Conservation (phyloP, 2,797 vertebrate species). For the Muscicapa comitata region DNA sequence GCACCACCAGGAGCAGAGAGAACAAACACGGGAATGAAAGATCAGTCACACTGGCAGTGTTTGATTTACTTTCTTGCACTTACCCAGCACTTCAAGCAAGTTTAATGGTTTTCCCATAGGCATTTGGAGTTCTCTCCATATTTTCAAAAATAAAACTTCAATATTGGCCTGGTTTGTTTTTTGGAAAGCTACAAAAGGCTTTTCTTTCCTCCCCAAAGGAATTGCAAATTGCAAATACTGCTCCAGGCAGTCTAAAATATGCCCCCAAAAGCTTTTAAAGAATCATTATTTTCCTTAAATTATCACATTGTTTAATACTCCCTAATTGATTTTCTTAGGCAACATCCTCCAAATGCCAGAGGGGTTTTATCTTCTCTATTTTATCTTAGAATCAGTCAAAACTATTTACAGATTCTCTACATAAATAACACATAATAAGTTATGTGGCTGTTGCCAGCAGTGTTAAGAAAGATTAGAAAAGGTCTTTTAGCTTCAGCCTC, state of each 20-base stretch:
- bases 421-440: neutral
- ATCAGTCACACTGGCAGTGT: neutral
- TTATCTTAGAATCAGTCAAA: neutral
- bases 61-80: neutral
- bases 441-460: neutral
- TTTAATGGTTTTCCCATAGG: neutral
- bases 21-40: neutral
- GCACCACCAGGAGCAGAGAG: neutral
- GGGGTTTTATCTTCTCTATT: conserved; percentile 13
- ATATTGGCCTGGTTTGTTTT: neutral
- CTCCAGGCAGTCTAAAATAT: neutral
- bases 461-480: conserved; percentile 36
- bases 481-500: conserved; percentile 31
- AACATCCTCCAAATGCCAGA: neutral
- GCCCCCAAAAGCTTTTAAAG: neutral
- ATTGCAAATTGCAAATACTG: neutral
- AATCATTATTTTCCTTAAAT: neutral
- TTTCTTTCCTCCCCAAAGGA: neutral
- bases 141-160: neutral
- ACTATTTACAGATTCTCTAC: neutral
- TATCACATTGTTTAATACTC: neutral
- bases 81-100: neutral
- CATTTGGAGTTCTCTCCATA: neutral
- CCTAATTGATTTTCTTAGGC: conserved; percentile 11
- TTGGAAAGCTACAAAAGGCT: neutral